These are phyloP conservation scores for Drosophila peninsularis DNA, from an alignment of 2,888 invertebrate genomes.

Conservation along the genomic window DNA sequence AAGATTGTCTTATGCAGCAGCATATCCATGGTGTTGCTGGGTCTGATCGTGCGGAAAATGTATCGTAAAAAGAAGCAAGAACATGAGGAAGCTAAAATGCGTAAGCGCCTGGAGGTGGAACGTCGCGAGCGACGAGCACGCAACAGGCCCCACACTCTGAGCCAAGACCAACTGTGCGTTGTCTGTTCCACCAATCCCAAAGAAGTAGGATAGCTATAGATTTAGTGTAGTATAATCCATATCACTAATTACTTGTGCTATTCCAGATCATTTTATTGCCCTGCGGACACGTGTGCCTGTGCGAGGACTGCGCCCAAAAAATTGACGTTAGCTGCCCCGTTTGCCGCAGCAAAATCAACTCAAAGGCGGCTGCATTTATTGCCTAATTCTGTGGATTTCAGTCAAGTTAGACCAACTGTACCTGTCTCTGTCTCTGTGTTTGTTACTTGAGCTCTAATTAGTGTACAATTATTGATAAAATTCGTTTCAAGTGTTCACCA, in stretches of 20 bases:
- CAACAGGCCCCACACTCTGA: slow-evolving; percentile 87
- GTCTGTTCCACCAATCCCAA: slow-evolving; percentile 94
- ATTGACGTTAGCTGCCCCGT: slow-evolving; percentile 91
- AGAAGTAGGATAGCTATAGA: slow-evolving; percentile 86
- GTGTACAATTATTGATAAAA: slow-evolving; percentile 49
- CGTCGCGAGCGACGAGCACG: slow-evolving; percentile 88
- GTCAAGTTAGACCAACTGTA: slow-evolving; percentile 19
- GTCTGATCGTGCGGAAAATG: slow-evolving; percentile 86
- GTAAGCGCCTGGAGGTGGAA: slow-evolving; percentile 87
- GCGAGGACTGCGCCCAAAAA: slow-evolving; percentile 92
- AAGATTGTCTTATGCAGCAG: slow-evolving; percentile 86
- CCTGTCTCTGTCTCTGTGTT: slow-evolving; percentile 27
- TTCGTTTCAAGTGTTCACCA: slow-evolving; percentile 43
- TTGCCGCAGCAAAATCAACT: slow-evolving; percentile 89
- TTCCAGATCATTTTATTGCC: slow-evolving; percentile 92
- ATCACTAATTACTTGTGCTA: background rate
- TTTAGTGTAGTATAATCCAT: background rate
- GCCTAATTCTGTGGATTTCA: slow-evolving; percentile 84
- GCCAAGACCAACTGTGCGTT: slow-evolving; percentile 90
- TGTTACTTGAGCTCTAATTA: slow-evolving; percentile 27
- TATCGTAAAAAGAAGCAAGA: slow-evolving; percentile 86
- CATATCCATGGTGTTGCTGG: slow-evolving; percentile 86
- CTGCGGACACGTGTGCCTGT: slow-evolving; percentile 95
- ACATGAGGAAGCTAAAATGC: slow-evolving; percentile 86
- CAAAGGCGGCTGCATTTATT: slow-evolving; percentile 91